phyloP scores from a whole-genome alignment of 1,140 invertebrate genomes.

The Bombus cullumanus region DNA sequence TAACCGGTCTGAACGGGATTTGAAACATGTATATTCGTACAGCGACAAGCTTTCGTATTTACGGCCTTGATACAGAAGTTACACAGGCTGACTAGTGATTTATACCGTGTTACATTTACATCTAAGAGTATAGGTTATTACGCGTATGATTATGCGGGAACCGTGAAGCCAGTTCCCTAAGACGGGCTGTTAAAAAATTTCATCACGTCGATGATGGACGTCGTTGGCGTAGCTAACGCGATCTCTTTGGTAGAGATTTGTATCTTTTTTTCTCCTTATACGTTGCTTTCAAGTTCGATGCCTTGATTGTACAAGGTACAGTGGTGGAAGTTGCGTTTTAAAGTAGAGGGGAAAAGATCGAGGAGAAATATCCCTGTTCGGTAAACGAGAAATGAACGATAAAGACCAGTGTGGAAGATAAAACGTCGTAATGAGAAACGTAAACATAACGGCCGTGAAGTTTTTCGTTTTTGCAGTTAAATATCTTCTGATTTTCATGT shows the following conservation, averaged over 20 bases:
- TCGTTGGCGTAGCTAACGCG: not conserved
- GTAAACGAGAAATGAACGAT: no score
- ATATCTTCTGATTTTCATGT: not conserved
- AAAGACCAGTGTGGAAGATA: not conserved
- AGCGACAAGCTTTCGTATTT: not conserved
- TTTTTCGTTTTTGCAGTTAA: not conserved
- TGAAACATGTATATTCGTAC: not conserved
- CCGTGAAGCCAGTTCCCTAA: not conserved
- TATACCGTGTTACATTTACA: slow-evolving; percentile 8
- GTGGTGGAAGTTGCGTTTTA: not conserved
- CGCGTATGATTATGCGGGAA: slow-evolving; percentile 3
- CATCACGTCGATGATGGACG: not conserved
- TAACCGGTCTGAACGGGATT: not conserved
- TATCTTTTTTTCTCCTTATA: not conserved
- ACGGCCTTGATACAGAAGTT: not conserved
- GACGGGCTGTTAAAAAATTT: slow-evolving; percentile 3
- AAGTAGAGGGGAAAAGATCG: not conserved
- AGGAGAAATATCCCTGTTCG: not conserved
- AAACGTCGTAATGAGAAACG: not conserved
- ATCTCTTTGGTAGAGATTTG: not conserved
- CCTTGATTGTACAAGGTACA: not conserved
- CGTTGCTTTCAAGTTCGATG: not conserved
- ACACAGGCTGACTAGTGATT: slow-evolving; percentile 8
- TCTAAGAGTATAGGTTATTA: slow-evolving; percentile 17
- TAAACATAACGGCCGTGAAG: not conserved